Base-by-base conservation (phyloP, 2,113 vertebrate genomes). In the Phalacrocorax pelagicus region DNA sequence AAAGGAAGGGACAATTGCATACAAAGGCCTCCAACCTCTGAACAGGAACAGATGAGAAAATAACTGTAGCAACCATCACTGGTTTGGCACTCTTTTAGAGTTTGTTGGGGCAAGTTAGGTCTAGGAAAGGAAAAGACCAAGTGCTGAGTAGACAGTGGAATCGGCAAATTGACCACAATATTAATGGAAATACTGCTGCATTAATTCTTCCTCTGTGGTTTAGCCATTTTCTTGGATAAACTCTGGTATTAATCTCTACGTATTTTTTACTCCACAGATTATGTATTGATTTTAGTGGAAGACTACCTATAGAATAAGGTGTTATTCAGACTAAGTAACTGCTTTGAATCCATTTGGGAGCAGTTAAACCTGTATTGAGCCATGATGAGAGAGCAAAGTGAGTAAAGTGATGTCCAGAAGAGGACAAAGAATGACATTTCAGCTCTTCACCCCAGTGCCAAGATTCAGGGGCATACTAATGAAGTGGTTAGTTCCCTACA, bases 31-130 rank as follows among this genome's bases (percentile, higher is more conserved):
- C 32, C 32, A 86, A 46, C 29, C 24, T 88, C 73, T 34, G 47
- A 90, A 90, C 17, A 90, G 63, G 51, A 92, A 55, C 59, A 93
- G 67, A 88, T 67, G 42, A 93, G 65, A 95, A 87, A 90, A 95
- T 58, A 57, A 57, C 27, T 77, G 34, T 20, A 58, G 44, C 73
- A 89, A n/a, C 14, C 30, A 6, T 59, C 27, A 36, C 40, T 72
- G 52, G 58, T 80, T 49, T 95, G 93, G 88, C 58, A 73, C 21
- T 65, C 32, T 16, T 14, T 54, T 30, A 69, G 26, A 69, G 36
- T 71, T 78, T 87, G 22, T 27, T 72, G 66, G 49, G 70, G 62
- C 62, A 88, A 77, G 27, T n/a, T 40, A 78, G 61, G 42, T 74
- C 59, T 54, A 70, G 70, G 61, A 94, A 23, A 91, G 59, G 73